Conservation (phyloP, 2,113 vertebrate genomes). For the Sylvia atricapilla region DNA sequence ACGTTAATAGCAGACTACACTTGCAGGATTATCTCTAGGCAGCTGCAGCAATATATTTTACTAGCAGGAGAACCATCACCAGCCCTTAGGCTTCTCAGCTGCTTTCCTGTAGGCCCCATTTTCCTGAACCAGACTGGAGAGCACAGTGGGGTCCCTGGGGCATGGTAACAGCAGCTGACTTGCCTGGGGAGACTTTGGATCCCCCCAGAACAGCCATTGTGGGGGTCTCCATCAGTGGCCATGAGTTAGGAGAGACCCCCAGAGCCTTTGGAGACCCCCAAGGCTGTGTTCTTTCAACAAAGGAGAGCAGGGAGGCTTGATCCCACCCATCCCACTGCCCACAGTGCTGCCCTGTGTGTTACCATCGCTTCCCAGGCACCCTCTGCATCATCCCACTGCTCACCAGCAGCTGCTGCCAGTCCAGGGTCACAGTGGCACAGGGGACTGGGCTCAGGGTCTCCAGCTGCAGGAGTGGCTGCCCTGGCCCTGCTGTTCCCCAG, state of each 20-base stretch:
- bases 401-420: accelerated
- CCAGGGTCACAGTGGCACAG: accelerated
- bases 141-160: not conserved
- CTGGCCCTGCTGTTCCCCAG: not conserved
- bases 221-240: not conserved
- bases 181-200: accelerated
- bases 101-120: not conserved
- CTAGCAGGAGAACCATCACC: not conserved
- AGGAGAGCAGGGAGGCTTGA: not conserved
- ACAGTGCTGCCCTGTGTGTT: accelerated
- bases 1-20: slow-evolving; percentile 18
- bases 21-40: slow-evolving; percentile 7
- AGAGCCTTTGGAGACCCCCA: not conserved
- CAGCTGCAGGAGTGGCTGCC: not conserved
- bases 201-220: not conserved
- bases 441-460: accelerated
- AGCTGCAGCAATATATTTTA: not conserved
- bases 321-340: not conserved
- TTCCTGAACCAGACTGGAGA: not conserved
- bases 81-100: not conserved
- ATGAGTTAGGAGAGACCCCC: not conserved
- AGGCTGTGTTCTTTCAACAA: not conserved
- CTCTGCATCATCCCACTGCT: not conserved
- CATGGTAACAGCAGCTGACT: accelerated
- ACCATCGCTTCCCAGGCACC: accelerated